phyloP scores from a whole-genome alignment of 2,113 vertebrate genomes.

The Takifugu bimaculatus region DNA sequence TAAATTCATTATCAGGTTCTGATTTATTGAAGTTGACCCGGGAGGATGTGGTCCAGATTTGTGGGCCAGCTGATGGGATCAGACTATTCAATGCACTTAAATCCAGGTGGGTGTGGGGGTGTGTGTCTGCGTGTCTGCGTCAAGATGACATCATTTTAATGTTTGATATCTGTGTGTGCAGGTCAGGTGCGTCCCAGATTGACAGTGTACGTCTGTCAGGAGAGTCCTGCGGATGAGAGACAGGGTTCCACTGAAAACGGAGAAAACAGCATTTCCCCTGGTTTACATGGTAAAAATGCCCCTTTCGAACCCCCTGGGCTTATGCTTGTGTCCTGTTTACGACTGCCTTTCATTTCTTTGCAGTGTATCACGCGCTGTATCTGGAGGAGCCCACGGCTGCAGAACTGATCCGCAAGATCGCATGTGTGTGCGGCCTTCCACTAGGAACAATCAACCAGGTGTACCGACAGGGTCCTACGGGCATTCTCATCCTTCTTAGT shows the following conservation, averaged over 20 bases:
- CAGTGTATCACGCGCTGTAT: slow-evolving; percentile 94
- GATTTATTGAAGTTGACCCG: slow-evolving; percentile 93
- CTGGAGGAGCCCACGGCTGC: slow-evolving; percentile 90
- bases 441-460: slow-evolving; percentile 88
- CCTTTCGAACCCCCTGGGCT: neutral
- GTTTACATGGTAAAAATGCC: slow-evolving; percentile 77
- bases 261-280: slow-evolving; percentile 73
- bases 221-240: slow-evolving; percentile 76
- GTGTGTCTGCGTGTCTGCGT: no score
- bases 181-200: slow-evolving; percentile 88
- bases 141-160: neutral
- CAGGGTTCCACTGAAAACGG: slow-evolving; percentile 73
- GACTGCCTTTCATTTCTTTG: neutral
- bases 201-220: slow-evolving; percentile 85
- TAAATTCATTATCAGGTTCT: slow-evolving; percentile 75
- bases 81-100: slow-evolving; percentile 92
- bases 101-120: slow-evolving; percentile 77
- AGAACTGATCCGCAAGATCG: slow-evolving; percentile 89
- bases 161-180: slow-evolving; percentile 41
- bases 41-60: slow-evolving; percentile 92
- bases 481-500: slow-evolving; percentile 90
- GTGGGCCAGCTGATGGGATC: slow-evolving; percentile 91
- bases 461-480: slow-evolving; percentile 92
- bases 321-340: neutral
- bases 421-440: slow-evolving; percentile 85